These are phyloP conservation scores for Helogale parvula DNA, from an alignment of 2,113 vertebrate genomes.

Conservation along the genomic window DNA sequence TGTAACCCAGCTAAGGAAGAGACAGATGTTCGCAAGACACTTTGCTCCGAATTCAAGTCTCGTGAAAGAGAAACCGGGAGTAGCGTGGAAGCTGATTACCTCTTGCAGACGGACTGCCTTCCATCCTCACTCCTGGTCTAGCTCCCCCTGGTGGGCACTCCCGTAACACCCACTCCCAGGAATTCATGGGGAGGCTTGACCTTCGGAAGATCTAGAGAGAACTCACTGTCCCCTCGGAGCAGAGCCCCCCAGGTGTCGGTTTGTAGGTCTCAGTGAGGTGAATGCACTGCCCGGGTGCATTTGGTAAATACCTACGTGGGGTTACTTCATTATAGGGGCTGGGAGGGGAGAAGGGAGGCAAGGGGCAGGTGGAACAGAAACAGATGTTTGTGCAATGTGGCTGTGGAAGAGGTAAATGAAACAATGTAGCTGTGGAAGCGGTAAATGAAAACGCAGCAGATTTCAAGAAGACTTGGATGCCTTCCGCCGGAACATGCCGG, in stretches of 20 bases:
- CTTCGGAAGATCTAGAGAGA: not conserved
- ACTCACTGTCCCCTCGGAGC: not conserved
- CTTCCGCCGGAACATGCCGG: not conserved
- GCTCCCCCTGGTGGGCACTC: not conserved
- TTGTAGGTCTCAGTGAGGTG: not conserved
- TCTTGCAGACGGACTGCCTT: fast-evolving
- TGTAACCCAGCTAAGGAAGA: not conserved
- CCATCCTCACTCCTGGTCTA: not conserved
- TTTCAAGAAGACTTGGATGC: not conserved
- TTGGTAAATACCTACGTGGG: not conserved
- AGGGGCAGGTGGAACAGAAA: not conserved
- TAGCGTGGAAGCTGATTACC: not conserved
- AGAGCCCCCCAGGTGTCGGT: not conserved
- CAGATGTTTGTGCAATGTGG: fast-evolving
- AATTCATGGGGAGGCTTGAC: not conserved
- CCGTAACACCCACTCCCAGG: too few relatives aligned
- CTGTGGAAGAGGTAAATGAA: not conserved
- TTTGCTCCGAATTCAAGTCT: not conserved
- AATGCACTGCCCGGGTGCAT: too few relatives aligned
- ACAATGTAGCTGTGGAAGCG: not conserved
- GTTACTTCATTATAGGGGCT: not conserved
- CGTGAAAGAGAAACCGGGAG: not conserved
- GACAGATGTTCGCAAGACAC: not conserved
- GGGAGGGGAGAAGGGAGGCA: not conserved
- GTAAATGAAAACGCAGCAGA: not conserved